A percentile compares a stretch with the other conserved stretches of the same genome.
Evolutionary conservation across 1,140 invertebrate species (phyloP).

Genomic region (Bombus confusus): DNA sequence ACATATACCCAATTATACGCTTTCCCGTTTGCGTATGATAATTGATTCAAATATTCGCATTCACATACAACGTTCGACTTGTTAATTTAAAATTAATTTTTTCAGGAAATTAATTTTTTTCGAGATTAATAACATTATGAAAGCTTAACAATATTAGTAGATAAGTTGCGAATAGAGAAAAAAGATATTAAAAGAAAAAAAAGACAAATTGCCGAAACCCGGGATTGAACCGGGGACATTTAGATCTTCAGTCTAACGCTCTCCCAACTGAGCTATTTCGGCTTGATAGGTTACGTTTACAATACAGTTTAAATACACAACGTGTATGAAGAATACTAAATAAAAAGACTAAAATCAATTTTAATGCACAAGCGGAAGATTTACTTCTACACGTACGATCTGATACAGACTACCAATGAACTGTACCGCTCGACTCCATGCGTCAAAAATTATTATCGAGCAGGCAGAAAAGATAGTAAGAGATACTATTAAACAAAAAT

Average conservation of each 20-base stretch:
- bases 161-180: neutral
- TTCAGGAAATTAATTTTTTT: neutral
- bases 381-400: neutral
- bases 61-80: too few species aligned
- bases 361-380: neutral
- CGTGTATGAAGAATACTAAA: accelerated
- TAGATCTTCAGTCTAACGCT: conserved; percentile 33
- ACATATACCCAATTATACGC: too few species aligned
- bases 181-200: neutral
- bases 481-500: neutral
- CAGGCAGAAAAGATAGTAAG: neutral
- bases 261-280: conserved; percentile 37
- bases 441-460: too few species aligned
- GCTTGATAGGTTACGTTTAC: neutral
- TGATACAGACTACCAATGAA: too few species aligned
- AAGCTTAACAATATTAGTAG: too few species aligned
- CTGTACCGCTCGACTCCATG: too few species aligned
- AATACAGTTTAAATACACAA: accelerated
- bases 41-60: too few species aligned
- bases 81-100: too few species aligned
- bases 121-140: neutral
- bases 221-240: conserved; percentile 32
- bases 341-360: neutral
- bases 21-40: too few species aligned
- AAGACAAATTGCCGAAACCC: neutral